Evolutionary conservation across 2,797 vertebrate genomes (phyloP).

Genomic region (Poecilia picta): DNA sequence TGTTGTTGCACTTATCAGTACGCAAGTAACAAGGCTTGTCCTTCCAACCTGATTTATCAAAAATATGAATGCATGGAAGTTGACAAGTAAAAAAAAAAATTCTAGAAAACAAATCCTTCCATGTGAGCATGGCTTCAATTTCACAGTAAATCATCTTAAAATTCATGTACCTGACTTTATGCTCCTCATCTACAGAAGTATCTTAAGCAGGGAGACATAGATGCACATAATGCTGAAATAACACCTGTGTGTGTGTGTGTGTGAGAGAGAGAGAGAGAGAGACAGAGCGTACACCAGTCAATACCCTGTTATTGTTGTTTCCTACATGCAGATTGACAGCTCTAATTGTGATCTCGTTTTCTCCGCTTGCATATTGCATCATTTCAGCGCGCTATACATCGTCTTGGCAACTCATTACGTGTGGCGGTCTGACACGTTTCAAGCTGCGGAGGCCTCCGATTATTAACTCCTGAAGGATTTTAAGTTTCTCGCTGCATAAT

Average conservation of each 20-base stretch:
- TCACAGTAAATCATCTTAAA: background rate
- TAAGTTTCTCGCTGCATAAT: constrained; percentile 25
- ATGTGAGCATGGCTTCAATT: background rate
- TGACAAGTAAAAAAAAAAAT: background rate
- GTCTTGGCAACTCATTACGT: constrained; percentile 51
- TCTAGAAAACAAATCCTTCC: background rate
- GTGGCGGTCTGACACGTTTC: constrained; percentile 24
- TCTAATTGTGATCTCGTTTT: constrained; percentile 29
- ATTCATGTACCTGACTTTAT: background rate
- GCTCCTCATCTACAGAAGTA: background rate
- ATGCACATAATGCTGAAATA: background rate
- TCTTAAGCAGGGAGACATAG: background rate
- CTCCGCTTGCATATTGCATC: constrained; percentile 15
- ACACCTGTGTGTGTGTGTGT: background rate
- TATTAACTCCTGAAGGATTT: constrained; percentile 45
- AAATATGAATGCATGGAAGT: background rate
- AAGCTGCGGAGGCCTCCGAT: constrained; percentile 43
- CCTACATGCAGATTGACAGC: constrained; percentile 18
- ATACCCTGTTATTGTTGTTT: constrained; percentile 27
- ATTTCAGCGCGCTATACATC: constrained; percentile 35
- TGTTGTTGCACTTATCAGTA: background rate
- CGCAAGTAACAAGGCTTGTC: background rate
- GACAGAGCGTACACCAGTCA: background rate
- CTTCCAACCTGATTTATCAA: background rate
- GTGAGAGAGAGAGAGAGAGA: background rate